Conservation (phyloP, 2,113 vertebrate genomes). For the Enhydra lutris region DNA sequence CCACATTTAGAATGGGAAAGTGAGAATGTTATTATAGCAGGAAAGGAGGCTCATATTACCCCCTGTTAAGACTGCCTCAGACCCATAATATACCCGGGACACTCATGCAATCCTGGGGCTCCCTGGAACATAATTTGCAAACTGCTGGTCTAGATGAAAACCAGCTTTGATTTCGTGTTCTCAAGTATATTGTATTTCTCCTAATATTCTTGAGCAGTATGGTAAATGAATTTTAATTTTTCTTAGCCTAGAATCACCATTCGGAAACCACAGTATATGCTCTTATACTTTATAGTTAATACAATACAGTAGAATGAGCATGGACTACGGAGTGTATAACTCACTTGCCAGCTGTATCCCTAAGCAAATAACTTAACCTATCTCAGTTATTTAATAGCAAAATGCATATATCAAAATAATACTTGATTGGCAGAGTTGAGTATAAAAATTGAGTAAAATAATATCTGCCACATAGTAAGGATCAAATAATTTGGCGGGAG, state of each 20-base stretch:
- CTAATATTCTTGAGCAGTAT: not conserved
- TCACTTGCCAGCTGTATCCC: not conserved
- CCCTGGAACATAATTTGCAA: not conserved
- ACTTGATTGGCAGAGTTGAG: not conserved
- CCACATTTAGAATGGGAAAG: not conserved
- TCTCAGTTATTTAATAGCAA: not conserved
- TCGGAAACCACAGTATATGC: not conserved
- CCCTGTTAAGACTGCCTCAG: not conserved
- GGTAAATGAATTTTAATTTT: not conserved
- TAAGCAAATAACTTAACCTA: not conserved
- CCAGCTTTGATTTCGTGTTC: not conserved
- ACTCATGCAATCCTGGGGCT: not conserved
- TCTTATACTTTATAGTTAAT: not conserved
- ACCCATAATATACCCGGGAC: not conserved
- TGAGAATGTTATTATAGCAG: not conserved
- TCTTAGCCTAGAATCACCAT: not conserved
- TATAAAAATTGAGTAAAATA: not conserved
- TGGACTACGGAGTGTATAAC: not conserved
- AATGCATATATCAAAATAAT: not conserved
- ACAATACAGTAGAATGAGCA: not conserved
- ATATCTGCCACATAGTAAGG: not conserved
- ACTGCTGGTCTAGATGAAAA: not conserved
- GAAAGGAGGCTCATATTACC: not conserved
- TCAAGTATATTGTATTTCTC: not conserved
- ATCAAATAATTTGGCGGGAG: not conserved